Base-by-base conservation (phyloP, 2,888 invertebrate genomes). In the Anorthoa munda region DNA sequence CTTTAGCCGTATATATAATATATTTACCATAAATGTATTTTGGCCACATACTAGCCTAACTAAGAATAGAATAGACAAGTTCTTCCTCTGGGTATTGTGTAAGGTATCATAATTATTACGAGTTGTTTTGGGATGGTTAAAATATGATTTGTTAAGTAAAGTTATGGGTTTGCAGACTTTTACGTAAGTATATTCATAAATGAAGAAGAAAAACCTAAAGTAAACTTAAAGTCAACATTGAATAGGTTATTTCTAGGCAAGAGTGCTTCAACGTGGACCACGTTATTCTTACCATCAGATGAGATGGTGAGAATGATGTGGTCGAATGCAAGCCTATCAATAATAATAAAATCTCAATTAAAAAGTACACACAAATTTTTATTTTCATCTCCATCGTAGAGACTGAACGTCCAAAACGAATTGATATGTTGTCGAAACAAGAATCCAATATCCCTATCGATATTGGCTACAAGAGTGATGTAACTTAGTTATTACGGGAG, bases 401-500 rank as follows among this genome's bases (percentile, higher is more conserved):
- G 5, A 26, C 21, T 51, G 23, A 51, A 60, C 53, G 18, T 53
- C 55, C 12, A 48, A 69, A 31, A 67, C 46, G 45, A 73, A 76
- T 75, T 66, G 66, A 74, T 63, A 69, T 66, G 26, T 56, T 45
- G 60, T 61, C 55, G 73, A 79, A 84, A 82, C 79, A 77, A 80
- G 82, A 89, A 84, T 89, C 84, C 86, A 88, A 88, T 89, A 88
- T 86, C 80, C 79, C 70, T 72, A 74, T 77, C 85, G 81, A 87
- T 89, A 90, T 90, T 85, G 87, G 84, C 83, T 85, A 82, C 85
- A 88, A 83, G 83, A 88, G 81, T 84, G 87, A 88, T 85, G 82
- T 88, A 87, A 88, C 87, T 85, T 82, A 77, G 87, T 89, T 89
- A 90, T 86, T 84, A 86, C 84, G 82, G 78, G 69, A 84, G 78